Evolutionary conservation across 2,797 vertebrate genomes (phyloP).

Genomic region (Chiloscyllium punctatum): DNA sequence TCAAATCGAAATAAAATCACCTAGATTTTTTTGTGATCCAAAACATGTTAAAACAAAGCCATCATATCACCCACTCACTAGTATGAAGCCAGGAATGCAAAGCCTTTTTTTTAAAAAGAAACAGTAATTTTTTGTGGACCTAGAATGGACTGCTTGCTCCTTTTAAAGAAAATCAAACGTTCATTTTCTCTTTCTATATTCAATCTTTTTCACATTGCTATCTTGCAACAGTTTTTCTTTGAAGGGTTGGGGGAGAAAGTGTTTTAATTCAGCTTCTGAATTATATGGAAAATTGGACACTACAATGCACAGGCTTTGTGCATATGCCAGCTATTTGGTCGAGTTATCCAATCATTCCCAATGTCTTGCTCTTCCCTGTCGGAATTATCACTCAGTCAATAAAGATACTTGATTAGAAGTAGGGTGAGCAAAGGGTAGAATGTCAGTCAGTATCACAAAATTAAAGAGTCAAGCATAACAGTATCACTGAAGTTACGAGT

Average conservation of each 20-base stretch:
- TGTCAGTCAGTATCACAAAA: background rate
- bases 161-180: slow-evolving; percentile 16
- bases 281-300: background rate
- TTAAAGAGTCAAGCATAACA: background rate
- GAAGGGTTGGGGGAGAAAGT: background rate
- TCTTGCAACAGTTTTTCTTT: background rate
- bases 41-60: background rate
- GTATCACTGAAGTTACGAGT: background rate
- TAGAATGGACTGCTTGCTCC: slow-evolving; percentile 13
- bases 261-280: background rate
- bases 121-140: slow-evolving; percentile 30
- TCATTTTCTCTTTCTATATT: background rate
- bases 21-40: background rate
- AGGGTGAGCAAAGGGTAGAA: background rate
- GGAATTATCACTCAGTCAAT: background rate
- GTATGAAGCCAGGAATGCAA: background rate
- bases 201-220: background rate
- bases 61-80: slow-evolving; percentile 29
- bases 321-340: no score
- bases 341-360: background rate
- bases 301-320: background rate
- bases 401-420: background rate
- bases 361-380: background rate
- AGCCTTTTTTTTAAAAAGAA: background rate
- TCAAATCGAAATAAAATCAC: background rate